These are phyloP conservation scores for Leucoma salicis DNA, from an alignment of 2,888 invertebrate species.

Conservation along the genomic window DNA sequence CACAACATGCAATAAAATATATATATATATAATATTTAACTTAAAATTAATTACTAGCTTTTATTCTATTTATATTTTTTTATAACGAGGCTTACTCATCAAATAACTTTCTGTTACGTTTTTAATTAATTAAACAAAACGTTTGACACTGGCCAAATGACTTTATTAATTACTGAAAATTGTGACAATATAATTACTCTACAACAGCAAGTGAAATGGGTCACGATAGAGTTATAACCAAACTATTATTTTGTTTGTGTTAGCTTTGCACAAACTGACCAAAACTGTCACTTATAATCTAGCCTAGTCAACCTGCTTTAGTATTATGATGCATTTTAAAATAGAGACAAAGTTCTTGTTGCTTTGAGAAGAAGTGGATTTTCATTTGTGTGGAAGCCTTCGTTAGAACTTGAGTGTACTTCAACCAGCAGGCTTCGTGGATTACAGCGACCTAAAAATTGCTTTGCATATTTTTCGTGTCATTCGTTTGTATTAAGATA, in stretches of 20 bases:
- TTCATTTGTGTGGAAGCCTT: conserved; percentile 41
- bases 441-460: conserved; percentile 40
- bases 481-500: conserved; percentile 3
- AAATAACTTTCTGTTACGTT: conserved; percentile 6
- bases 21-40: too few species aligned
- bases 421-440: conserved; percentile 18
- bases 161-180: conserved; percentile 24
- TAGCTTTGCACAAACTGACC: conserved; percentile 1
- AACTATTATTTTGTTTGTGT: neutral
- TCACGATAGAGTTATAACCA: neutral
- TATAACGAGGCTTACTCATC: conserved; percentile 4
- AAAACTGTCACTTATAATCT: conserved; percentile 12
- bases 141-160: conserved; percentile 10
- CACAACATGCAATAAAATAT: too few species aligned
- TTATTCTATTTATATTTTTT: neutral
- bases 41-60: too few species aligned
- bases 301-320: conserved; percentile 25
- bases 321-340: conserved; percentile 33
- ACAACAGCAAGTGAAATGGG: conserved; percentile 10
- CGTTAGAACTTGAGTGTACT: conserved; percentile 41
- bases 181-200: conserved; percentile 14
- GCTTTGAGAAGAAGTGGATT: conserved; percentile 29
- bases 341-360: conserved; percentile 35
- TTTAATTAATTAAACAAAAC: conserved; percentile 29
- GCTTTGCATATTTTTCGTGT: conserved; percentile 26